Base-by-base conservation (phyloP, 2,888 invertebrate species). In the Chloromyia formosa region DNA sequence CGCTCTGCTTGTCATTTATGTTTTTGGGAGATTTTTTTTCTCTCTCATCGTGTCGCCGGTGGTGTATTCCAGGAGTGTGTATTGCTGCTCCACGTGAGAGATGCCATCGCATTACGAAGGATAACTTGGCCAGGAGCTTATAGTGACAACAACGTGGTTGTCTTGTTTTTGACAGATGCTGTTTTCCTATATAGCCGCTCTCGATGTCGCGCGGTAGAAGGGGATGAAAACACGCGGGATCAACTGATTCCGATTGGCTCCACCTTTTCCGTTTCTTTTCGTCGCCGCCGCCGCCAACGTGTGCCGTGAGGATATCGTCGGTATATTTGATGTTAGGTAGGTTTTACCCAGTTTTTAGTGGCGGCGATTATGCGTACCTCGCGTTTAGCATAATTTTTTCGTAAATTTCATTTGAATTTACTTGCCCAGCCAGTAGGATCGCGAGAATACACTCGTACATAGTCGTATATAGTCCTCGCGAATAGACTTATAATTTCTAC, bases 221-320 rank as follows among this genome's bases (percentile, higher is more conserved):
- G 66, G 66, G 49, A 49, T 49, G 20, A 12, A 53, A 71, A 56
- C 16, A 71, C 69, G 66, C 71, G 56, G 71, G 56, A 58, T 71
- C 56, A 71, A 42, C 56, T 56, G 71, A 71, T 71, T 73, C 27
- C 54, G 62, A 73, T 73, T 73, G 73, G 73, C 73, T 73, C 73
- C 73, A 73, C 73, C 62, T 73, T 73, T 73, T 73, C 73, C 60
- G 58, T 73, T 61, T 73, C 61, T 73, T 73, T 73, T 45, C 73
- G 66, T 49, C 35, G 9, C 22, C 22, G 22, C 49, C 20, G 16
- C 49, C 18, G 42, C n/a, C 62, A 16, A 35, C 27, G 3, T 35
- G n/a, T 27, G 2, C 16, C 62, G 27, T 42, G 22, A 66, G 35
- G 66, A 16, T 35, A 49, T 66, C 23, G 12, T 18, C 20, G 20